phyloP scores from a whole-genome alignment of 2,113 vertebrate genomes.

The Vulpes ferrilata region DNA sequence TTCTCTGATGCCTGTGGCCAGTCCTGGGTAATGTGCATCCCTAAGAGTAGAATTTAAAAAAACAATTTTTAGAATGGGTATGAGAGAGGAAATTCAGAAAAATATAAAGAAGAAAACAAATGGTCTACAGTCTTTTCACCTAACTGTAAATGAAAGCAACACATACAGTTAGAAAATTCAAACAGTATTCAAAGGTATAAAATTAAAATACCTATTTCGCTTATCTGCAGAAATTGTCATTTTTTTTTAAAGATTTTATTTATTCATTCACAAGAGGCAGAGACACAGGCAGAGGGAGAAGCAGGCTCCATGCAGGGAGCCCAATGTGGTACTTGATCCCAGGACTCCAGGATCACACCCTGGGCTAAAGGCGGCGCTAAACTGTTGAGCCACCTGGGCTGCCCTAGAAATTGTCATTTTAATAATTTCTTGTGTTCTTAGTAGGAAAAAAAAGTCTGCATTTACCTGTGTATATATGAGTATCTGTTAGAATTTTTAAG shows the following conservation, averaged over 20 bases:
- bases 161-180: background rate
- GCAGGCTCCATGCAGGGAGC: background rate
- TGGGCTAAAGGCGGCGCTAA: too few relatives aligned
- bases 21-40: background rate
- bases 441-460: background rate
- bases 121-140: background rate
- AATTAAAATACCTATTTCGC: background rate
- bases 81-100: constrained; percentile 33
- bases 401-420: constrained; percentile 3
- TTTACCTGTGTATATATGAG: background rate
- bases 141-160: background rate
- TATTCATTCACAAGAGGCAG: background rate
- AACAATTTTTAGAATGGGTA: background rate
- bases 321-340: background rate
- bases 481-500: background rate
- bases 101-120: constrained; percentile 5
- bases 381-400: too few relatives aligned
- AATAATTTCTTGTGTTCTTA: background rate
- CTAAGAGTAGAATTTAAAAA: background rate
- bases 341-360: too few relatives aligned
- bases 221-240: background rate
- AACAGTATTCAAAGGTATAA: background rate
- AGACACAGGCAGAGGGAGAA: background rate
- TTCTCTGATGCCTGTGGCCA: background rate
- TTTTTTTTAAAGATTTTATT: too few relatives aligned